These are phyloP conservation scores for Morelia viridis DNA, from an alignment of 2,797 vertebrate genomes.

Conservation along the genomic window DNA sequence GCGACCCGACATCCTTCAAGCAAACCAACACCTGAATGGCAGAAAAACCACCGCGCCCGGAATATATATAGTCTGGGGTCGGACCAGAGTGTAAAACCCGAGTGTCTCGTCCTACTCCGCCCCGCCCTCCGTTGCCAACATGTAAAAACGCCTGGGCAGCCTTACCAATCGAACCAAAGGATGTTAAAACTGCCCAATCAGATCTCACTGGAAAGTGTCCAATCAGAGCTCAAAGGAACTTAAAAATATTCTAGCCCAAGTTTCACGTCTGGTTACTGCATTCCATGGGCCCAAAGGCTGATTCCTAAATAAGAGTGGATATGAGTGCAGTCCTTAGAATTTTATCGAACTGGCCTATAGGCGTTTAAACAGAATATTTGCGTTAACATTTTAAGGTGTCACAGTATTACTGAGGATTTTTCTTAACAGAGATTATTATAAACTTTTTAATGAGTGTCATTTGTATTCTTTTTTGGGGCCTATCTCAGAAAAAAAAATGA, in stretches of 20 bases:
- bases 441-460: too few relatives aligned
- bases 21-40: rapidly evolving
- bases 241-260: neutral
- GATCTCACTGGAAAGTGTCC: neutral
- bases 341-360: neutral
- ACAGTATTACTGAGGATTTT: neutral
- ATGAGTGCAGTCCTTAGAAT: neutral
- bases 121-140: neutral
- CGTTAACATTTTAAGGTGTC: neutral
- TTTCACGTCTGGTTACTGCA: too few relatives aligned
- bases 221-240: neutral
- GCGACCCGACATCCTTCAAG: neutral
- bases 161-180: neutral
- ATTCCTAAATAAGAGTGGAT: neutral
- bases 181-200: neutral
- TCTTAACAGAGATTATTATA: neutral
- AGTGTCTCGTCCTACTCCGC: neutral
- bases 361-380: neutral
- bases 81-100: slow-evolving; percentile 7
- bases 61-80: neutral
- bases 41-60: rapidly evolving
- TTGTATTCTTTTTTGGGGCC: too few relatives aligned
- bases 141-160: neutral
- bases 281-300: neutral
- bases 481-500: too few relatives aligned